Conservation (phyloP, 2,888 invertebrate species). For the Calliphora vomitoria region DNA sequence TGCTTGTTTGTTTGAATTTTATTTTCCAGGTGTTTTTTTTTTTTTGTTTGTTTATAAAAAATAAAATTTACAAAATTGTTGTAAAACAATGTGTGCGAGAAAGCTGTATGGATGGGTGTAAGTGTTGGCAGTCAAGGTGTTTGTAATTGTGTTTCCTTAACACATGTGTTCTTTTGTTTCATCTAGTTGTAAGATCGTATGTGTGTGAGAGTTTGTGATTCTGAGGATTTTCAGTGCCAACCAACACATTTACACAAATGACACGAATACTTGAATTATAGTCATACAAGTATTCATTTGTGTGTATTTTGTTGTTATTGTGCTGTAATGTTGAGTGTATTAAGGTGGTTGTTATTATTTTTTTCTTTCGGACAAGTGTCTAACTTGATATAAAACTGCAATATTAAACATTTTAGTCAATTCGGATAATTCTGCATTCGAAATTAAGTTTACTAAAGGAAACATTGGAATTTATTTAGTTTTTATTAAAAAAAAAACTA, state of each 20-base stretch:
- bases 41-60: constrained; percentile 1
- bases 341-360: not conserved
- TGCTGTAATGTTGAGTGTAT: not conserved
- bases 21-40: constrained; percentile 57
- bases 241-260: constrained; percentile 15
- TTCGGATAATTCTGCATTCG: too few relatives aligned
- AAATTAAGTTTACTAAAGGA: too few relatives aligned
- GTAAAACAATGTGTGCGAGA: constrained; percentile 2
- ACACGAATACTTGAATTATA: constrained; percentile 14
- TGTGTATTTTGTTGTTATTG: not conserved
- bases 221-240: constrained; percentile 15
- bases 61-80: constrained; percentile 48
- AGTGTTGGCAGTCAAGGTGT: constrained; percentile 59
- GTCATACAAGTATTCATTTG: not conserved
- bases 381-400: too few relatives aligned
- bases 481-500: too few relatives aligned
- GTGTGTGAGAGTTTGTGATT: not conserved
- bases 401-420: too few relatives aligned
- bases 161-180: constrained; percentile 56
- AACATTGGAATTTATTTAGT: too few relatives aligned
- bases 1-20: constrained; percentile 23
- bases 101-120: not conserved
- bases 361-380: too few relatives aligned
- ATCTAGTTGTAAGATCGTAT: constrained; percentile 1
- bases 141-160: constrained; percentile 56